A percentile compares a stretch with the other conserved stretches of the same genome.
Evolutionary conservation across 2,888 invertebrate species (phyloP).

Genomic region (Cephus pygmeus): DNA sequence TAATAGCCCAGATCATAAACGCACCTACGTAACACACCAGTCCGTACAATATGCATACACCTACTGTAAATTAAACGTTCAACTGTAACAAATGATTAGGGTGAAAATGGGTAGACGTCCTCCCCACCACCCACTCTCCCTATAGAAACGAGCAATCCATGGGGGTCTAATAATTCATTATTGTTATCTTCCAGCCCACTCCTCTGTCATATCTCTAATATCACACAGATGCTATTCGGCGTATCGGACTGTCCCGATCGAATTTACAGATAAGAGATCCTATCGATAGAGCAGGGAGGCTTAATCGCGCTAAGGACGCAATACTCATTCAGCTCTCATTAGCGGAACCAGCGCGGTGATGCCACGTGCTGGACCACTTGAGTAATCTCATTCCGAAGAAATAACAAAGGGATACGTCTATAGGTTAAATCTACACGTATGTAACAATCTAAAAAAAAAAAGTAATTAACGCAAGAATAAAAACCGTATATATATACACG

Average conservation of each 20-base stretch:
- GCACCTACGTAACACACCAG: background rate
- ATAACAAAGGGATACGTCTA: background rate
- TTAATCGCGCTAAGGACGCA: slow-evolving; percentile 17
- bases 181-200: slow-evolving; percentile 31
- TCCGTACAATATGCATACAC: background rate
- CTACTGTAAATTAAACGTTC: slow-evolving; percentile 19
- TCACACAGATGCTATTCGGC: slow-evolving; percentile 14
- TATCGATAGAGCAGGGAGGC: background rate
- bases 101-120: slow-evolving; percentile 6
- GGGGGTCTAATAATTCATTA: slow-evolving; percentile 37
- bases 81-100: slow-evolving; percentile 30
- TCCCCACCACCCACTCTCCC: background rate
- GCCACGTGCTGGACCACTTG: slow-evolving; percentile 19
- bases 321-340: slow-evolving; percentile 30
- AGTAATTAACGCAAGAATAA: background rate
- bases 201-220: slow-evolving; percentile 7
- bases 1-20: background rate
- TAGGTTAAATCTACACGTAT: background rate
- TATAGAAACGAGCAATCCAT: slow-evolving; percentile 21
- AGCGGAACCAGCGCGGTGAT: slow-evolving; percentile 13
- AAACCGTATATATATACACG: background rate
- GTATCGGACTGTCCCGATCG: slow-evolving; percentile 8
- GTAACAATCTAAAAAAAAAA: background rate
- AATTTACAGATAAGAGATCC: slow-evolving; percentile 13
- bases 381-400: background rate